Base-by-base conservation (phyloP, 92 coral and sea anemone species). In the Galaxea fascicularis region DNA sequence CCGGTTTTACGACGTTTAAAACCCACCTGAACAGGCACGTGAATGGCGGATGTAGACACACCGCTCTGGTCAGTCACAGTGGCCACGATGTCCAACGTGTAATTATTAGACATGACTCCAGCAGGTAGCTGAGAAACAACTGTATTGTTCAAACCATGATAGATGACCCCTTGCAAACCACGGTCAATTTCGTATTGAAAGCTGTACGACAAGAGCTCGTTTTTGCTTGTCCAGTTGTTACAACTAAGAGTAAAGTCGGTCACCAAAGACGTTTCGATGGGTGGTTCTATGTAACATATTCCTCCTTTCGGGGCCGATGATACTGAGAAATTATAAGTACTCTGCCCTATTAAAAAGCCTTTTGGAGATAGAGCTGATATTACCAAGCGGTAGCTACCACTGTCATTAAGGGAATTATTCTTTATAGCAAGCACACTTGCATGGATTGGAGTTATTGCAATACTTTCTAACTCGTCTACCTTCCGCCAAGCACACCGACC, bases 231-330 rank as follows among this genome's bases (percentile, higher is more conserved):
- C 69, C 76, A 82, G 44, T 18, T 31, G 41, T 70, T 71, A 24
- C 86, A 82, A 16, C 69, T 71, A 26, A 82, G 45, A 47, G 24
- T 39, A 57, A 82, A 70, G 25, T 51, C 8, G 8, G 86, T 82
- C 39, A 7, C 29, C 17, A 82, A 26, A 16, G 86, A 30, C 11
- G 21, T 57, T 18, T 79, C 86, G 13, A 22, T 0, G 4, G 79
- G 1, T 29, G 86, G 86, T 16, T 4, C 26, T 35, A 82, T 56
- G 41, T 12, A 14, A 56, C 86, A 82, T 0, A 26, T 54, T 0
- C 86, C 86, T 29, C 86, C 67, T 10, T 3, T 10, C 8, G 86
- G 86, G 1, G 18, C 56, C 17, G 47, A 14, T 13, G 86, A 24
- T 20, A 71, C 54, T 9, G 26, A 25, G 58, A 71, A 29, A 3